Conservation (phyloP, 2,888 invertebrate species). For the Empis stercorea region DNA sequence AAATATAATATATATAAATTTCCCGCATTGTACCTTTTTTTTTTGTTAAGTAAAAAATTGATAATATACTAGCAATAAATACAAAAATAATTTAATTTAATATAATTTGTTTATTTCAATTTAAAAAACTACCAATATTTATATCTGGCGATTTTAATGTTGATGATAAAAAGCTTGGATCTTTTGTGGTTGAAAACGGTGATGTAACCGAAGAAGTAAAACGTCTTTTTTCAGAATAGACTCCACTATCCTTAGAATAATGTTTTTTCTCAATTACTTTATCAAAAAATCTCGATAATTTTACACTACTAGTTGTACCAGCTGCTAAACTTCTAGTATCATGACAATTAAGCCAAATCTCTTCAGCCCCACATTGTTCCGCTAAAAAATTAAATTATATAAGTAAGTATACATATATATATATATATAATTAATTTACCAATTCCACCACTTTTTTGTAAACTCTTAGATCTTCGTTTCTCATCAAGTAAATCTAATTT, state of each 20-base stretch:
- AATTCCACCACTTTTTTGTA: slow-evolving; percentile 31
- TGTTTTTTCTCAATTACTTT: slow-evolving; percentile 45
- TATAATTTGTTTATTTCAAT: no score
- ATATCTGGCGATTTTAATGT: background rate
- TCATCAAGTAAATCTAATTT: slow-evolving; percentile 80
- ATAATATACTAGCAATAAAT: no score
- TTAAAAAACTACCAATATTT: no score
- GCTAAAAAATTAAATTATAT: slow-evolving; percentile 39
- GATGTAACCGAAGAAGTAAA: background rate
- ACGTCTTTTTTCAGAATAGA: background rate
- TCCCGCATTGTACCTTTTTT: no score
- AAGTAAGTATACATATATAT: background rate
- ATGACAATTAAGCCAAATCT: slow-evolving; percentile 71
- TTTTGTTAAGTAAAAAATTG: no score
- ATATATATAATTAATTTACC: slow-evolving; percentile 17
- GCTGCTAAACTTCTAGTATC: slow-evolving; percentile 75
- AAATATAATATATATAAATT: no score
- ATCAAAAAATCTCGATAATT: slow-evolving; percentile 88
- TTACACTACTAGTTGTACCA: slow-evolving; percentile 88
- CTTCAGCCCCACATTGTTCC: slow-evolving; percentile 85
- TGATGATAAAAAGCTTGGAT: background rate
- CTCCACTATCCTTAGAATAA: slow-evolving; percentile 17
- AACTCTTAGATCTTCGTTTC: slow-evolving; percentile 41
- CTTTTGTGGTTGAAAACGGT: background rate
- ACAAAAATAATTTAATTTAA: no score